Evolutionary conservation across 2,113 vertebrate genomes (phyloP).

Genomic region (Diglossa brunneiventris): DNA sequence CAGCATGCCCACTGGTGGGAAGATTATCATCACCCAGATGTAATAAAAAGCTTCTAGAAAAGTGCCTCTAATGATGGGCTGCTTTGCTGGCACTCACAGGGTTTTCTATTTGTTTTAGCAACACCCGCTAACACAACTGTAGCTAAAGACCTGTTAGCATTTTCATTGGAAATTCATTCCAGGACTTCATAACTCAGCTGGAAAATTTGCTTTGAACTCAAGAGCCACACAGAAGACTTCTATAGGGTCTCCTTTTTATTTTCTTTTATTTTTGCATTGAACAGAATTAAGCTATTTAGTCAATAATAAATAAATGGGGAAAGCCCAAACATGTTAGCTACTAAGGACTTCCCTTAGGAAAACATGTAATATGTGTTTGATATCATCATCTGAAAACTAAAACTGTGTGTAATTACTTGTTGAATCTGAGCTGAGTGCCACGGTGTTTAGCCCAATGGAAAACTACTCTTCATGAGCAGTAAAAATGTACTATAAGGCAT

Average conservation of each 20-base stretch:
- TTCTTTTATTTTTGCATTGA: neutral
- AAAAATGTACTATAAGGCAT: neutral
- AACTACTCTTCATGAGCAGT: neutral
- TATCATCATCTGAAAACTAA: neutral
- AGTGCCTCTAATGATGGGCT: slow-evolving; percentile 25
- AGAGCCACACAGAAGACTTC: slow-evolving; percentile 20
- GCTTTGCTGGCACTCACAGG: slow-evolving; percentile 5
- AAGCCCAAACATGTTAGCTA: neutral
- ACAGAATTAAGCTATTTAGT: neutral
- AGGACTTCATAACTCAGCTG: slow-evolving; percentile 43
- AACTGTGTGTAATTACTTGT: neutral
- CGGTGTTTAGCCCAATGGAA: neutral
- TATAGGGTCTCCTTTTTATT: neutral
- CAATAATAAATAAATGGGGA: neutral
- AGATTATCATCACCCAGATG: slow-evolving; percentile 54
- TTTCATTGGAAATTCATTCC: slow-evolving; percentile 59
- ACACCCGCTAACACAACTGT: slow-evolving; percentile 25
- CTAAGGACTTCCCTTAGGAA: neutral
- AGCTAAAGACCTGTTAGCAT: slow-evolving; percentile 41
- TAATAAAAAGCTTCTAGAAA: slow-evolving; percentile 60
- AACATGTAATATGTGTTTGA: neutral
- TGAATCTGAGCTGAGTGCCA: neutral
- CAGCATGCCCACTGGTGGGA: slow-evolving; percentile 53
- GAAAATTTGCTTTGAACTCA: slow-evolving; percentile 52
- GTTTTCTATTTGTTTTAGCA: slow-evolving; percentile 54